These are phyloP conservation scores for Heliconius eleuchia DNA, from an alignment of 1,140 invertebrate genomes.

Conservation along the genomic window DNA sequence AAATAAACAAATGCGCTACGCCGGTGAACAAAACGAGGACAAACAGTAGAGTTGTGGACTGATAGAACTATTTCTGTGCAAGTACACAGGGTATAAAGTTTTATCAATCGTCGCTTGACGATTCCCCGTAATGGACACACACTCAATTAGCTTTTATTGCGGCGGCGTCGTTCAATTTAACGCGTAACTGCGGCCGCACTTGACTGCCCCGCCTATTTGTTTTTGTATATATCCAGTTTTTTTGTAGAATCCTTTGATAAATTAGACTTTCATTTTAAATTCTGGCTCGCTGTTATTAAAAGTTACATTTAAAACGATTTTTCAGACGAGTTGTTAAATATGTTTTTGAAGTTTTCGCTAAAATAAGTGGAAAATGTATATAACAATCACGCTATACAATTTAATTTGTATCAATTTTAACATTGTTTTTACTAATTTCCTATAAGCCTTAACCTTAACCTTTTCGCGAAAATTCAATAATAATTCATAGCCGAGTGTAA, in stretches of 20 bases:
- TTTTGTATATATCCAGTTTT: constrained; percentile 53
- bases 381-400: no score
- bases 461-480: no score
- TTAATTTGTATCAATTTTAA: no score
- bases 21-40: neutral
- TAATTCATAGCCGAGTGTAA: no score
- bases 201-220: constrained; percentile 56
- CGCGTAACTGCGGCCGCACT: constrained; percentile 66
- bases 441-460: no score
- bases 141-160: constrained; percentile 77
- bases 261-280: constrained; percentile 36
- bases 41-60: neutral
- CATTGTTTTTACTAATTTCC: no score
- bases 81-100: constrained; percentile 36
- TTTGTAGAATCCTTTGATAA: constrained; percentile 36
- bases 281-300: constrained; percentile 16
- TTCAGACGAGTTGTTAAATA: neutral
- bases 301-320: constrained; percentile 11
- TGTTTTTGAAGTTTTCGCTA: neutral
- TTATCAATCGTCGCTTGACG: constrained; percentile 60
- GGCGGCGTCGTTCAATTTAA: constrained; percentile 71
- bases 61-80: constrained; percentile 24
- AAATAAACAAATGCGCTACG: neutral
- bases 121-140: constrained; percentile 68
- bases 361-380: no score